Base-by-base conservation (phyloP, 1,140 invertebrate species). In the Tribolium castaneum region DNA sequence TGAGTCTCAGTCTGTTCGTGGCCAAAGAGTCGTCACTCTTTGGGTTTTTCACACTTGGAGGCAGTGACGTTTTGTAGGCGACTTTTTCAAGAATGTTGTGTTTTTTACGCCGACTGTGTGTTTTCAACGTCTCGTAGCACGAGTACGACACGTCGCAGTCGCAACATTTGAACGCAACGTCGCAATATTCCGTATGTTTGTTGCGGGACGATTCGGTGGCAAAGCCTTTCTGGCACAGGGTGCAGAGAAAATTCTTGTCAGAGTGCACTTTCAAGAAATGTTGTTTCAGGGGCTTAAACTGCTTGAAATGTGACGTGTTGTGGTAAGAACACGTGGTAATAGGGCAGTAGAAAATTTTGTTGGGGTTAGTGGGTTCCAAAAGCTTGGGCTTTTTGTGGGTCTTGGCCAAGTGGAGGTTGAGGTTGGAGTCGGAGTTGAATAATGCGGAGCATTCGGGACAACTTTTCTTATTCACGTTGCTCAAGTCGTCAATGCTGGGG, bases 231-330 rank as follows among this genome's bases (percentile, higher is more conserved):
- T 86, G 80, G 77, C 92, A 92, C 16, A 81, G 82, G 3, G 79
- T 81, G 80, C 91, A 92, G 7, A 82, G 80, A 80, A 87, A 88
- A 5, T 82, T 88, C 84, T 91, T 92, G 7, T 87, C 86, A 7
- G 90, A 88, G 76, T 92, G 92, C 6, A 90, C 89, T 84, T 92
- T 92, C 51, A 91, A 85, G 78, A 90, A 92, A 82, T 92, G 92
- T 86, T 92, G 85, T 13, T 87, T 86, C 39, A 88, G 56, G 6
- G 82, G 70, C 16, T 87, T 87, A 0, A 88, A 71, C 22, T 78
- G 83, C 72, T 82, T 79, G 73, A 88, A 88, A 56, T 77, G 70
- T 7, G 78, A 83, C 10, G 19, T 14, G 14, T 78, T 70, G 77
- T 84, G 70, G 77, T 86, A 87, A 13, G 70, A 19, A 75, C 86